Evolutionary conservation across 2,113 vertebrate genomes (phyloP).

Genomic region (Camarhynchus parvulus): DNA sequence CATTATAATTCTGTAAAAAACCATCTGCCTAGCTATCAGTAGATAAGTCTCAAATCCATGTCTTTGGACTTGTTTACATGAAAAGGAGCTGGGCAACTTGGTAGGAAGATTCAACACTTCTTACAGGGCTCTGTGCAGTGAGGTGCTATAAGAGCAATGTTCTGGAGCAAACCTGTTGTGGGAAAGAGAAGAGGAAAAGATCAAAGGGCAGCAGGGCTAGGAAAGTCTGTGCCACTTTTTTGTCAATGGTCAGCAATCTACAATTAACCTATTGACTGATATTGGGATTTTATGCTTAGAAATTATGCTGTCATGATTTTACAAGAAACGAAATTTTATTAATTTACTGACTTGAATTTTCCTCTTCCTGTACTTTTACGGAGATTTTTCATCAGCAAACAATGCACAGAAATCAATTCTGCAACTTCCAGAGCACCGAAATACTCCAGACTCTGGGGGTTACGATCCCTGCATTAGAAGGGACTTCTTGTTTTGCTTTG

Average conservation of each 20-base stretch:
- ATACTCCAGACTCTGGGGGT: background rate
- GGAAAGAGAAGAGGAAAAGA: background rate
- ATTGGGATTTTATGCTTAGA: background rate
- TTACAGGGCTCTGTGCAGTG: background rate
- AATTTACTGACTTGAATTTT: background rate
- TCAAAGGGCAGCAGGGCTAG: background rate
- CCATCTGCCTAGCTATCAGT: background rate
- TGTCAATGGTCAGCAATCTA: background rate
- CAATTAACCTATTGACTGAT: background rate
- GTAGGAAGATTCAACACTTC: background rate
- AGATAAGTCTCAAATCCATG: background rate
- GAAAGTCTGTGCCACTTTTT: background rate
- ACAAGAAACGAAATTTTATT: background rate
- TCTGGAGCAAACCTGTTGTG: background rate
- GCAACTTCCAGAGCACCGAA: background rate
- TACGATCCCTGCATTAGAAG: background rate
- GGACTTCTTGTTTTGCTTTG: conserved; percentile 5
- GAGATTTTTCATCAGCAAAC: background rate
- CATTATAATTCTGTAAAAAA: background rate
- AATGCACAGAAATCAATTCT: background rate
- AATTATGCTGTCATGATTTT: background rate
- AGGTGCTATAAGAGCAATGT: background rate
- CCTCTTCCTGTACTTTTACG: background rate
- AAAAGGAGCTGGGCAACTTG: background rate
- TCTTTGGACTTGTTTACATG: background rate